Evolutionary conservation across 2,888 invertebrate species (phyloP), one percentile per base, ranked within the genome.

Genomic region (Leucophenga maculata): DNA sequence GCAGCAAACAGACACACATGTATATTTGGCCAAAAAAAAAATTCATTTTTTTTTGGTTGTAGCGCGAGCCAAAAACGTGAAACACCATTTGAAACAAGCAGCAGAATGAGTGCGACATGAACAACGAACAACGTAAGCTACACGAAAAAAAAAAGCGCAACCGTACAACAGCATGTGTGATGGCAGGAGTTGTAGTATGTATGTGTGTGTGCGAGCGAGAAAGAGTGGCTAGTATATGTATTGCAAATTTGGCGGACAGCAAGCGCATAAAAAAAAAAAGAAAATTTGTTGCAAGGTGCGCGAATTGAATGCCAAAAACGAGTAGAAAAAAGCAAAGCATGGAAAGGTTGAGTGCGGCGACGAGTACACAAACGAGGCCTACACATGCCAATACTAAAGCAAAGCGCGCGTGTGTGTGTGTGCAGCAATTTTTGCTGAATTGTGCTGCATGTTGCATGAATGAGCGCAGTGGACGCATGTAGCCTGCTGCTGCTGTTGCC

Each of bases 241-340:
- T 26, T 64, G 46, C 62, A 46, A 64, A 64, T 32, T 59, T 59
- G 32, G 59, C 59, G 59, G 59, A 44, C 62, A 64, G 22, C 48
- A 64, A 60, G 9, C 32, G 31, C 18, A 64, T 48, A 48, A 60
- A 60, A 59, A 2, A 59, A 59, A n/a, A 59, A 16, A 59, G 22
- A 59, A 59, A 59, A 59, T 26, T 55, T 59, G 59, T 59, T 59
- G 59, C 59, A 59, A 59, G 59, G 59, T 59, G 59, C 59, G 59
- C 59, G 59, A 59, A 59, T 31, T 31, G 59, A 59, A 59, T 32
- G 59, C 55, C 55, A 55, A 55, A 55, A 31, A 55, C 55, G 46
- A 57, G 39, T 8, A 46, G 20, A 69, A 31, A 52, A 57, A 14
- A 48, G 26, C 22, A 44, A 64, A 60, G 14, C 60, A 46, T 16